phyloP scores from a whole-genome alignment of 2,888 invertebrate genomes.

The Erynnis tages region DNA sequence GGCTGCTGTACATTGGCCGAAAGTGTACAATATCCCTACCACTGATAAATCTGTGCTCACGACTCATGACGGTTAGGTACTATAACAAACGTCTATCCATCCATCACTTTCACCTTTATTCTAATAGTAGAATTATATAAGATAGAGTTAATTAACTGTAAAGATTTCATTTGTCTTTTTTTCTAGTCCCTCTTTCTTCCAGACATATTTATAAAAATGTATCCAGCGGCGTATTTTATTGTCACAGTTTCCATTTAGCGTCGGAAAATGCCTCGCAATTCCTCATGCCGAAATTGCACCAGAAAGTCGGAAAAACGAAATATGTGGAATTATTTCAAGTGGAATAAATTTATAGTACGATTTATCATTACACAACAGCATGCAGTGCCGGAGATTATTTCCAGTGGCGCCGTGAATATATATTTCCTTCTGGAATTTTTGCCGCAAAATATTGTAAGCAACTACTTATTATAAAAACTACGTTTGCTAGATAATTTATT shows the following conservation, averaged over 20 bases:
- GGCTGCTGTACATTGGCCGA: no score
- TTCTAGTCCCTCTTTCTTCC: no score
- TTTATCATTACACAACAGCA: conserved; percentile 16
- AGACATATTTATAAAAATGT: conserved; percentile 1
- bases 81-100: no score
- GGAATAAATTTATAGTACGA: conserved; percentile 24
- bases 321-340: conserved; percentile 26
- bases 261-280: conserved; percentile 18
- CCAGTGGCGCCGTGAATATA: neutral
- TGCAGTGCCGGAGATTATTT: neutral
- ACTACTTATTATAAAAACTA: no score
- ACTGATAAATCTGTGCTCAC: no score
- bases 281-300: conserved; percentile 19
- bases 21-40: no score
- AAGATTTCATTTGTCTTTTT: no score
- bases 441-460: no score
- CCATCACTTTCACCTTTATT: no score
- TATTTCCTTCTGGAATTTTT: neutral
- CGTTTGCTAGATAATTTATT: no score
- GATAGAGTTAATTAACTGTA: neutral
- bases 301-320: conserved; percentile 20
- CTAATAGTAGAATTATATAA: no score
- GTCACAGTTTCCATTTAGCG: conserved; percentile 40
- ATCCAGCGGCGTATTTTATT: conserved; percentile 11
- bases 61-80: no score